Base-by-base conservation (phyloP, 2,113 vertebrate species). In the Syngnathus floridae region DNA sequence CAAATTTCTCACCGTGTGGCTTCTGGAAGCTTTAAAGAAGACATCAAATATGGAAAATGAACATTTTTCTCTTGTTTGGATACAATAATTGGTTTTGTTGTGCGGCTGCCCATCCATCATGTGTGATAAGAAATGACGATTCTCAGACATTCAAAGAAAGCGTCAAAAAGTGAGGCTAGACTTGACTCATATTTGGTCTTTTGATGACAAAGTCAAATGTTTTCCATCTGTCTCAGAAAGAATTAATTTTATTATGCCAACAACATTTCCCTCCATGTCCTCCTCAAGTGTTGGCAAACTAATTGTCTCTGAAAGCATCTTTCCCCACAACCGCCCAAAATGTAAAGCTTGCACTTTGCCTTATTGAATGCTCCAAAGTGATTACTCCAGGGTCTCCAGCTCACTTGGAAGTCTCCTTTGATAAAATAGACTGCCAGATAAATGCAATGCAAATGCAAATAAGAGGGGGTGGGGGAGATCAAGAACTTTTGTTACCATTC, bases 401-500 rank as follows among this genome's bases (percentile, higher is more conserved):
- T 43, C 59, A 61, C 59, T 43, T 16, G 38, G 38, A 61, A 61
- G 13, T 61, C 40, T 61, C 40, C 12, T 61, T 61, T 61, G 40
- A 61, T 45, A 61, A 26, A 43, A 61, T 1, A 60, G 58, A 13
- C 38, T 45, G 59, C 21, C 59, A 45, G 40, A 45, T 26, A 41
- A 43, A 40, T 60, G 57, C 57, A 60, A 40, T 60, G 59, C 43
- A 61, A 61, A 61, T 61, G 40, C 40, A 61, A 43, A 61, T 61
- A 61, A 26, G 26, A 56, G 49, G 7, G 9, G 21, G n/a, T 3
- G n/a, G 36, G 12, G 3, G 13, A 26, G 11, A 8, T 45, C 59
- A 31, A 31, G 2, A 31, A 31, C 3, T 26, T 61, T 61, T 61
- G 59, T 16, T 26, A 45, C n/a, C n/a, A 43, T 43, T 40, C 59